These are phyloP conservation scores for Corella eumyota DNA, from an alignment of 23 tunicate species.

Conservation along the genomic window DNA sequence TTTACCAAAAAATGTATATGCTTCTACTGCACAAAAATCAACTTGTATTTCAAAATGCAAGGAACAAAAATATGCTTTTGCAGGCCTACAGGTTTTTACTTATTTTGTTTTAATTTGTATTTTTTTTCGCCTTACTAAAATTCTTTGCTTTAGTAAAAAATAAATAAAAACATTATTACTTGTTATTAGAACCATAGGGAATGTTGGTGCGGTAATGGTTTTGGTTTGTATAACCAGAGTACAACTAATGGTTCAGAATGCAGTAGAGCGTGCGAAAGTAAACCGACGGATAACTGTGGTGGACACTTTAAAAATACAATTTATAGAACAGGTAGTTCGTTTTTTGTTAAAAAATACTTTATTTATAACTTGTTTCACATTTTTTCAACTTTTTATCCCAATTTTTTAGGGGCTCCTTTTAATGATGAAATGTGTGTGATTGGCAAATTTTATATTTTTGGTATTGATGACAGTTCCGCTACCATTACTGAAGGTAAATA, in stretches of 20 bases:
- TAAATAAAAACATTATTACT: too few species aligned
- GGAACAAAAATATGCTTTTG: neutral
- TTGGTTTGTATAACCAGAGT: slow-evolving; percentile 4
- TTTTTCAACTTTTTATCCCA: too few species aligned
- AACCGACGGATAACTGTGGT: slow-evolving; percentile 1
- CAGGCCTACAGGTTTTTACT: slow-evolving; percentile 1
- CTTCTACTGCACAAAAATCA: neutral
- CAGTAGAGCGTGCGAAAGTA: slow-evolving; percentile 3
- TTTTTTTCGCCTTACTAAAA: too few species aligned
- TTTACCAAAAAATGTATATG: neutral
- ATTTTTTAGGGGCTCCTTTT: too few species aligned
- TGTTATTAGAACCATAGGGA: slow-evolving; percentile 5
- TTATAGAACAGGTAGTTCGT: slow-evolving; percentile 1
- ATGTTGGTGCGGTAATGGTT: slow-evolving; percentile 4
- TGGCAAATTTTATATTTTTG: slow-evolving; percentile 2
- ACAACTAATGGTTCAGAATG: slow-evolving; percentile 1
- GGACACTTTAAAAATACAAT: neutral
- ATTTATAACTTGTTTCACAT: too few species aligned
- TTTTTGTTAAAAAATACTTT: neutral
- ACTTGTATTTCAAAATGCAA: neutral
- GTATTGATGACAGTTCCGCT: neutral
- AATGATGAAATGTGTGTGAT: slow-evolving; percentile 4
- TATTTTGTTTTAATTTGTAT: too few species aligned
- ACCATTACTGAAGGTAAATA: too few species aligned
- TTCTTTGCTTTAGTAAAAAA: too few species aligned